Evolutionary conservation across 2,888 invertebrate species (phyloP).

Genomic region (Drosophila siamana): DNA sequence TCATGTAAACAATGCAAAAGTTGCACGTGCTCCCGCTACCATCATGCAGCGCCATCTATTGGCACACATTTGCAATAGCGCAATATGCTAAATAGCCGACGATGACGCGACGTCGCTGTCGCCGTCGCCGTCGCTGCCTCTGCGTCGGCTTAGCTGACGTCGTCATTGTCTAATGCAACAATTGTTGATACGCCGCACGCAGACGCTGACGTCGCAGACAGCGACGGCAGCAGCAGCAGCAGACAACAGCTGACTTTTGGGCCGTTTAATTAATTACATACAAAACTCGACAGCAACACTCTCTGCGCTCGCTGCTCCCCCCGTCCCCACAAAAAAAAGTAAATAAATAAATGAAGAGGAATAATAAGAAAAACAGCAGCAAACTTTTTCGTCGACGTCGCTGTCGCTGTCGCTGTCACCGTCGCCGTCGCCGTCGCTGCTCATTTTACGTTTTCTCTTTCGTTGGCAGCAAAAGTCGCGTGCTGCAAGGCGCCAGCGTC

Average conservation of each 20-base stretch:
- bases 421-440: constrained; percentile 39
- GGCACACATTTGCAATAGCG: constrained; percentile 72
- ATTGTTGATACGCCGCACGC: constrained; percentile 55
- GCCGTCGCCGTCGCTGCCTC: constrained; percentile 27
- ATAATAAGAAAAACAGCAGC: constrained; percentile 48
- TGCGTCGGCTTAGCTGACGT: constrained; percentile 43
- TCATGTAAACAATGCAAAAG: constrained; percentile 75
- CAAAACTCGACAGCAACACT: constrained; percentile 42
- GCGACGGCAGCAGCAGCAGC: constrained; percentile 3
- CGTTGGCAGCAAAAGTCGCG: constrained; percentile 61
- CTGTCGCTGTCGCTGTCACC: constrained; percentile 43
- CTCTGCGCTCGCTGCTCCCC: constrained; percentile 13
- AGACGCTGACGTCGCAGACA: constrained; percentile 25
- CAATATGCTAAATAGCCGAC: constrained; percentile 76
- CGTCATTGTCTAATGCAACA: constrained; percentile 68
- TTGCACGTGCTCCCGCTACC: constrained; percentile 72
- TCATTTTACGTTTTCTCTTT: constrained; percentile 72
- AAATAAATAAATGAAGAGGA: constrained; percentile 55
- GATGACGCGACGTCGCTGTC: constrained; percentile 17
- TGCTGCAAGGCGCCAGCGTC: constrained; percentile 40
- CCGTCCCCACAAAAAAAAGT: constrained; percentile 25
- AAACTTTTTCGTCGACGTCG: constrained; percentile 46
- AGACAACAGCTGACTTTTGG: constrained; percentile 75
- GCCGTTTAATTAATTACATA: constrained; percentile 77
- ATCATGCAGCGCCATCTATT: constrained; percentile 80